Evolutionary conservation across 2,888 invertebrate species (phyloP), one percentile per base, ranked within the genome.

Genomic region (Kuschelorhynchus macadamiae): DNA sequence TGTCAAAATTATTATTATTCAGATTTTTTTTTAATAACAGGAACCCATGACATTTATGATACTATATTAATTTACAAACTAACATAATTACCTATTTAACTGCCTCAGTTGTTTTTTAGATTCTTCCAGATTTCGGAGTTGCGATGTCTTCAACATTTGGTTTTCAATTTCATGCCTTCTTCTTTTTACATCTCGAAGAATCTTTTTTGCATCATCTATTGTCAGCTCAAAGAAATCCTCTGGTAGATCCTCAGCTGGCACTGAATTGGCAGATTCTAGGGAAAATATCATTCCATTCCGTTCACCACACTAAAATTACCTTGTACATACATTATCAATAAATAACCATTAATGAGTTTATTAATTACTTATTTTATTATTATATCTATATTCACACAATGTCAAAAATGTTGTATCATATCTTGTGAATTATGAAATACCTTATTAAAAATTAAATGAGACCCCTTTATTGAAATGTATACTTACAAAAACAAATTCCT

Each of bases 171-270:
- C 88, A 25, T 87, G 81, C 2, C 90, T 83, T 39, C 86, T 86
- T 77, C 88, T 88, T 77, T 90, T 91, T 30, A 94, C 86, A 78
- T 95, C 94, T 56, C 88, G 86, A 61, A 93, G 86, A 63, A 97
- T 86, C 78, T 87, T 87, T 77, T 89, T 90, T 0, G 95, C 90
- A 85, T 97, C 97, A 63, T 91, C 89, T 42, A 94, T 87, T 0
- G 94, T 94, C 41, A 96, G 83, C 70, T 96, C 93, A 81, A 93
- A 97, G 82, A 97, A 97, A 52, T 93, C 92, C 82, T 97, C 96
- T 0, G 93, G 91, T 33, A 92, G 83, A 61, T 95, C 93, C 53
- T 92, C 91, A 72, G 90, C 87, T 25, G 87, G 87, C 63, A 88
- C 85, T 33, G 89, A 87, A 78, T 88, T 88, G 21, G 88, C 85